Base-by-base conservation (phyloP, 1,140 invertebrate species). In the Conus ventricosus region DNA sequence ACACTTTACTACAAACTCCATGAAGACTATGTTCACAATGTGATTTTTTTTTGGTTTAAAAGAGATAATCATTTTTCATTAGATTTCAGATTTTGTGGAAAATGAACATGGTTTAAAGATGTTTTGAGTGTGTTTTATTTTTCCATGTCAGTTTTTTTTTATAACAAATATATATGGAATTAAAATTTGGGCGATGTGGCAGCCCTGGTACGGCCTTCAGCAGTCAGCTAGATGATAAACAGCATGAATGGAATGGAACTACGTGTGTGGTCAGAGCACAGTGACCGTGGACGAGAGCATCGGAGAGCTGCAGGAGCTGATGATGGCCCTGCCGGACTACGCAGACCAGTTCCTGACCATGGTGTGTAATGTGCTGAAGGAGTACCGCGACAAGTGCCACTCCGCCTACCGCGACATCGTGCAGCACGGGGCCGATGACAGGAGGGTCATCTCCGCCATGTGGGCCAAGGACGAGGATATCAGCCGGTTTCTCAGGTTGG, bases 401-500 rank as follows among this genome's bases (percentile, higher is more conserved):
- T 96, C 96, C 6, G 97, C 97, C 10, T 98, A 98, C 94, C 95
- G 96, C 94, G 95, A 93, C 87, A 97, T 97, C 88, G 97, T 98
- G 3, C 97, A 97, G 92, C 96, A 97, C n/a, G 97, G 97, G 90
- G 96, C 97, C 0, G 97, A 98, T 92, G 97, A 98, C 91, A 97
- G 97, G 91, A 95, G 97, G 84, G 97, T 98, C 60, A 97, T 98
- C 88, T 98, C 97, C 92, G 97, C 98, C 10, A 97, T 97, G 54
- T 99, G 98, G 98, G 96, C 98, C 3, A 98, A 98, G 90, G 98
- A 99, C 95, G 98, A 98, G 91, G 98, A 99, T 94, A 99, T 99
- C 87, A 98, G 97, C 94, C 95, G 98, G 89, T 98, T 98, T 95
- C 96, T 96, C 8, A 94, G 94, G 94, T 94, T 89, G 80, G 39